Evolutionary conservation across 2,797 vertebrate species (phyloP).

Genomic region (Pantherophis vulpinus): DNA sequence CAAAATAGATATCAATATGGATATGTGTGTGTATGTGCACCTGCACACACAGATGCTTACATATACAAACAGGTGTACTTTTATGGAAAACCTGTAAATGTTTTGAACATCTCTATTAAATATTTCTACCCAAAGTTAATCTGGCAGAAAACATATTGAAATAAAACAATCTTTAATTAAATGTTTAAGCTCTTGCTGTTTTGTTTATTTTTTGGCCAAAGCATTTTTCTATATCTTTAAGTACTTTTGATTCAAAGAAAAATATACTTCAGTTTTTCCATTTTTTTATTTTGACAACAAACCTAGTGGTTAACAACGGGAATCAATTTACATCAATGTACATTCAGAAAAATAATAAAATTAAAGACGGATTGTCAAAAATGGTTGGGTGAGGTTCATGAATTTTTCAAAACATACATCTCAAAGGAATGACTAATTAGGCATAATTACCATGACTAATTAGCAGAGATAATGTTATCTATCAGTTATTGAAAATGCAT

Average conservation of each 20-base stretch:
- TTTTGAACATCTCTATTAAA: background rate
- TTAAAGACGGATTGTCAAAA: background rate
- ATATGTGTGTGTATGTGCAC: background rate
- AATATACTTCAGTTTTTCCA: background rate
- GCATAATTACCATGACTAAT: background rate
- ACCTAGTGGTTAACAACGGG: background rate
- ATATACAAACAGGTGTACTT: background rate
- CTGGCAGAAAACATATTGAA: background rate
- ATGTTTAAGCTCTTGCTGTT: background rate
- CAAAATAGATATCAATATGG: background rate
- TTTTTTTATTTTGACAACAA: background rate
- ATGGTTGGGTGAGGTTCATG: background rate
- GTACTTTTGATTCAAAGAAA: background rate
- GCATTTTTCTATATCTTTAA: background rate
- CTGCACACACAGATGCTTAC: background rate
- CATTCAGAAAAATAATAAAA: background rate
- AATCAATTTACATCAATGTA: background rate
- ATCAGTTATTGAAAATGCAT: background rate
- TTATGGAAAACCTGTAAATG: background rate
- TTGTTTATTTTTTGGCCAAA: background rate
- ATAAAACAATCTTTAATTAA: background rate
- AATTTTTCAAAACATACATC: background rate
- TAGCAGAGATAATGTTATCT: background rate
- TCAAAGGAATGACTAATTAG: background rate
- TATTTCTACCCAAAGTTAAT: background rate